These are phyloP conservation scores for Melanotus villosus DNA, from an alignment of 2,888 invertebrate species.

Conservation along the genomic window DNA sequence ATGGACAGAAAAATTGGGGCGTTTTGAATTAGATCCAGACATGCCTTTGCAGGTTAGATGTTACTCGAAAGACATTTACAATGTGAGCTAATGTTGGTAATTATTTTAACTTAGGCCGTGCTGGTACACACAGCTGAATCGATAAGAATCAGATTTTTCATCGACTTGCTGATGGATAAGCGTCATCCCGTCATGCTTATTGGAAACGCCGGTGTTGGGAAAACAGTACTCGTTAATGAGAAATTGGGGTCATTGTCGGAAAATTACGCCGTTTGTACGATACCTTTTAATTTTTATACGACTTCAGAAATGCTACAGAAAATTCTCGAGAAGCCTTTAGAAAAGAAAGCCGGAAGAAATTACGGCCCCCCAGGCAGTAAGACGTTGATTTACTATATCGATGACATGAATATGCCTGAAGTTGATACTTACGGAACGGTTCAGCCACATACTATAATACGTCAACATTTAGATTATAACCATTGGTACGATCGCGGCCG, in stretches of 20 bases:
- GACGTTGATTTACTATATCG: conserved; percentile 94
- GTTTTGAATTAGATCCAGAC: conserved; percentile 93
- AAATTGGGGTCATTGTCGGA: conserved; percentile 83
- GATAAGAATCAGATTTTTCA: conserved; percentile 88
- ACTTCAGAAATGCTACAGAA: conserved; percentile 95
- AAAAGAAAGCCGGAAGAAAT: conserved; percentile 94
- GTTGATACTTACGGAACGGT: conserved; percentile 92
- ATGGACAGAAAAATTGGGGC: conserved; percentile 91
- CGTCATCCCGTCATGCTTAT: conserved; percentile 95
- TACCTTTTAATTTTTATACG: conserved; percentile 97
- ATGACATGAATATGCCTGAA: conserved; percentile 99
- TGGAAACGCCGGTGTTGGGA: conserved; percentile 94
- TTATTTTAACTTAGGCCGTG: conserved; percentile 76
- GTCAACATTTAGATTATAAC: conserved; percentile 95
- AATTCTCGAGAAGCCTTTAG: conserved; percentile 93
- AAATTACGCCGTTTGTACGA: conserved; percentile 90
- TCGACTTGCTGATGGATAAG: conserved; percentile 90
- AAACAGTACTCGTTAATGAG: conserved; percentile 87
- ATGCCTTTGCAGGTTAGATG: conserved; percentile 84
- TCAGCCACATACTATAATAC: conserved; percentile 94
- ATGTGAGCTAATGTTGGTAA: neutral
- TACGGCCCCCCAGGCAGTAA: conserved; percentile 97
- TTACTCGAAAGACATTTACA: neutral
- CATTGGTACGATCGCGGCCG: conserved; percentile 96
- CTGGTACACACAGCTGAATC: conserved; percentile 96